These are phyloP conservation scores for Tachina grossa DNA, from an alignment of 2,888 invertebrate species.

Conservation along the genomic window DNA sequence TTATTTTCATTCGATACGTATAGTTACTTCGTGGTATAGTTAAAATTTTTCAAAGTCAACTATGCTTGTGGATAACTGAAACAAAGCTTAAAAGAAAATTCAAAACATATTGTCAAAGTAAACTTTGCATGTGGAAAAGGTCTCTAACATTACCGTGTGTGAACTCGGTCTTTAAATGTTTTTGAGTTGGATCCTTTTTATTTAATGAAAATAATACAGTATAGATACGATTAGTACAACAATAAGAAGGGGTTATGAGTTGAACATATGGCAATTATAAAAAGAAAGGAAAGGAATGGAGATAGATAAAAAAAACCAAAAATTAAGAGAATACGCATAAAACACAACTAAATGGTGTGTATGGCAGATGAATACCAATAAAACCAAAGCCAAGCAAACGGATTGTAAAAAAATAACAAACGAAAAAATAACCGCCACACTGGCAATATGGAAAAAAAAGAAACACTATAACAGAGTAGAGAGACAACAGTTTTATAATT, in stretches of 20 bases:
- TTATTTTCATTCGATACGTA: too few species aligned
- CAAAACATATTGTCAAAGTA: too few species aligned
- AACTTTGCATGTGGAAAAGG: too few species aligned
- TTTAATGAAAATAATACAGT: too few species aligned
- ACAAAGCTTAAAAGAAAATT: too few species aligned
- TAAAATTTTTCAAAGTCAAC: too few species aligned
- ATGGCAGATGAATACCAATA: constrained; percentile 47
- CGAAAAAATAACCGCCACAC: constrained; percentile 20
- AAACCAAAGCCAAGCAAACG: constrained; percentile 52
- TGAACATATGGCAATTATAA: constrained; percentile 14
- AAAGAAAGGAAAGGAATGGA: background rate
- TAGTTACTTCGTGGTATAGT: too few species aligned
- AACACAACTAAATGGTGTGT: constrained; percentile 28
- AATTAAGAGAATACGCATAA: constrained; percentile 51
- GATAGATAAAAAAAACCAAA: constrained; percentile 34
- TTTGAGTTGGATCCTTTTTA: too few species aligned
- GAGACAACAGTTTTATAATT: constrained; percentile 53
- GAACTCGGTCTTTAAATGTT: too few species aligned
- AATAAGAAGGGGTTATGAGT: background rate
- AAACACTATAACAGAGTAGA: constrained; percentile 11
- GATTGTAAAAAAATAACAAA: constrained; percentile 45
- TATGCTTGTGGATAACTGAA: too few species aligned
- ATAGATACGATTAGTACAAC: background rate
- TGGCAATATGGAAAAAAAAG: constrained; percentile 42
- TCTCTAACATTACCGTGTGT: too few species aligned